Base-by-base conservation (phyloP, 2,113 vertebrate genomes). In the Pseudorasbora parva region DNA sequence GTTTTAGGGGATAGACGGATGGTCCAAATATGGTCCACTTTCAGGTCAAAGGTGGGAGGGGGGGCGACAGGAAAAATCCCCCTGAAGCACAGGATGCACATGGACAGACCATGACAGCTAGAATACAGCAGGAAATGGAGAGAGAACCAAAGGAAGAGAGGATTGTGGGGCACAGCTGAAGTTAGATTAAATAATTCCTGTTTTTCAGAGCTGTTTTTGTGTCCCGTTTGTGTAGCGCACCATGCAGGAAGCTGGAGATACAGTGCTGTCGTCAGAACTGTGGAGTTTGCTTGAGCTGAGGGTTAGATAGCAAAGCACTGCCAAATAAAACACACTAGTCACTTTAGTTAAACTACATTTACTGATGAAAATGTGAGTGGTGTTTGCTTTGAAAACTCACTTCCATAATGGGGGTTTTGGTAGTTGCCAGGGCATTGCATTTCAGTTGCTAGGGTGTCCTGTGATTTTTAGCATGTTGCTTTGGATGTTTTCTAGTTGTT, bases 41-140 rank as follows among this genome's bases (percentile, higher is more conserved):
- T 72, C 37, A 43, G 23, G 69, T 37, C 45, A 69, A 51, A 37
- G 41, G 54, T 25, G 5, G 66, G 19, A 19, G 33, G 11, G 9
- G 75, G 19, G 81, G 27, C 6, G 2, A 33, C 23, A 79, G 77
- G 77, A 79, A 79, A 66, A 62, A 60, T 62, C 21, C 59, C 78
- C 60, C 59, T 33, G 25, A 79, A 66, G 15, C 78, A 82, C 86
- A 87, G 86, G 86, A 87, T 87, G 86, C 86, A 87, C 78, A 84
- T 87, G 82, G 73, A 62, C 45, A 49, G 43, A 79, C 27, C 47
- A 25, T 25, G 64, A 56, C 79, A 71, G 49, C 12, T 10, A n/a
- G 60, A 68, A 68, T 69, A 68, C n/a, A 68, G 45, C 78, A 82
- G 86, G 86, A 87, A 77, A 81, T 87, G 78, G 51, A 62, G 15